These are phyloP conservation scores for Stenchaetothrips biformis DNA, from an alignment of 2,888 invertebrate species.

Conservation along the genomic window DNA sequence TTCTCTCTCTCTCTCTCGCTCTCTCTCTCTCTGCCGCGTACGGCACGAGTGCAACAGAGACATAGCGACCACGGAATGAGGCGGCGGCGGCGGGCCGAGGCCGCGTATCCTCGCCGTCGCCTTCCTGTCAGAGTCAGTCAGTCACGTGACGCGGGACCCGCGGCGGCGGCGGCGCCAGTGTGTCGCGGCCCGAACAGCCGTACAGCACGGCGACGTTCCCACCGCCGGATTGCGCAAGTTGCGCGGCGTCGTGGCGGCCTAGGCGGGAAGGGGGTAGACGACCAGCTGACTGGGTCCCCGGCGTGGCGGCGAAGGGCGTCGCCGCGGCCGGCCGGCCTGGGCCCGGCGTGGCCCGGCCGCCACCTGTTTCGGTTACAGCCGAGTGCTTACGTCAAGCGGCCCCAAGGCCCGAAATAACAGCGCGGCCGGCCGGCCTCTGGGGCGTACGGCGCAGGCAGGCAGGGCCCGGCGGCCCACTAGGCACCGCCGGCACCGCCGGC, in stretches of 20 bases:
- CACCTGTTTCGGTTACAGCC: conserved; percentile 17
- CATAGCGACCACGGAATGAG: too few species aligned
- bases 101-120: neutral
- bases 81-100: neutral
- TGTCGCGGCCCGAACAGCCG: neutral
- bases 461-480: neutral
- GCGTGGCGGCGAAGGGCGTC: neutral
- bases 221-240: neutral
- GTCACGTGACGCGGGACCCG: neutral
- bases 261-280: neutral
- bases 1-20: neutral
- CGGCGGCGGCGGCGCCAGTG: neutral
- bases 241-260: neutral
- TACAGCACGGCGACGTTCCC: neutral
- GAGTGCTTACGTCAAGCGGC: conserved; percentile 20
- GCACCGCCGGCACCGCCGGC: neutral
- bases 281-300: neutral
- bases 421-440: neutral
- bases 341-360: neutral
- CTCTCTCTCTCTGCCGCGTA: neutral
- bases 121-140: neutral
- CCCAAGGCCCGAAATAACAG: neutral
- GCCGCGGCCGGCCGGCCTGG: neutral
- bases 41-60: neutral
- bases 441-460: neutral